Evolutionary conservation across 2,888 invertebrate genomes (phyloP), one percentile per base, ranked within the genome.

Genomic region (Cyclophora albipunctata): DNA sequence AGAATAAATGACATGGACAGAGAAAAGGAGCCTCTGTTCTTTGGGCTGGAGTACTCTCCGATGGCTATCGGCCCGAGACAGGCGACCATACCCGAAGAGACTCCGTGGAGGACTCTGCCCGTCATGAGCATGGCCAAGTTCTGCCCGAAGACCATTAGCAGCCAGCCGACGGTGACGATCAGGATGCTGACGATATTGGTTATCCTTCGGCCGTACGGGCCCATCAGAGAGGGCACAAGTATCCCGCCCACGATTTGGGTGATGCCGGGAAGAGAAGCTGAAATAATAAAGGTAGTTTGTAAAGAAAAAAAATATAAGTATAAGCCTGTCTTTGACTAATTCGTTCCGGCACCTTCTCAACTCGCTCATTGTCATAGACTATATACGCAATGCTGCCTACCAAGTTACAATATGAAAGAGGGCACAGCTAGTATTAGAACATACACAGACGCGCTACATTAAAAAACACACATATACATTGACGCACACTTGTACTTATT

Each of bases 11-110:
- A 89, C 4, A 91, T 84, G 4, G 84, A 80, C 2, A 91, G 86
- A 34, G 91, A 75, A 33, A 92, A 81, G 1, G 90, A 79, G 2
- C 92, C 91, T 42, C 93, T 80, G 44, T 91, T 82, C 48, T 81
- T 85, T 0, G 90, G 92, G 47, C 89, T 86, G 0, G 85, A 81
- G 40, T 83, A 89, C 70, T 91, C 91, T 43, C 88, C 88, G 4
- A 90, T 82, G 48, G 89, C 78, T 3, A 90, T 83, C 0, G 89
- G 78, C 1, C 76, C 76, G 3, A 86, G 54, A 0, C 89, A 71
- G 0, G 86, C 76, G 6, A 83, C 69, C 57, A 91, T 68, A 1
- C 91, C 91, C 53, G 82, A 75, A 50, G 83, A 71, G 43, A 86
- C 47, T 51, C 90, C 90, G 60, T 80, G 80, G 3, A 79, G 63